Base-by-base conservation (phyloP, 2,888 invertebrate species). In the Pteria penguin region DNA sequence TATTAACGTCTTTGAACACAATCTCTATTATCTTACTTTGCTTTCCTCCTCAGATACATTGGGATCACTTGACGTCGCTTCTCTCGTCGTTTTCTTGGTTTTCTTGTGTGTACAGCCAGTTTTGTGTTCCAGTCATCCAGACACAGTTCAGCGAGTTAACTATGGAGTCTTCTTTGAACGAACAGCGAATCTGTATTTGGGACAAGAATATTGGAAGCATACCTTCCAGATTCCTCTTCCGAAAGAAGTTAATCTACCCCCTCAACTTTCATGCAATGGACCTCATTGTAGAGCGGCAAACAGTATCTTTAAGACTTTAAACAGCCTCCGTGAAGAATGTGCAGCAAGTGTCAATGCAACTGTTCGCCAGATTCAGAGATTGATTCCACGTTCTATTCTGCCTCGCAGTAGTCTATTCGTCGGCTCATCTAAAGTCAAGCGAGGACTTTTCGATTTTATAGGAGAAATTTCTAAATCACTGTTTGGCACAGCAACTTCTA, bases 401-500 rank as follows among this genome's bases (percentile, higher is more conserved):
- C 65, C 52, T 26, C 45, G 14, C 22, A 31, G 31, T 33, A 29
- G 32, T 5, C 32, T 14, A 32, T 45, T 54, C 29, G n/a, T 26
- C 11, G 45, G 31, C 3, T 33, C 29, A 18, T 55, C 55, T 3
- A 62, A 58, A 63, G 22, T 18, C 18, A 63, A 71, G 29, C 54
- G 76, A 14, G 61, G 72, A n/a, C 52, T 79, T 1, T 69, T 81
- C 4, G 75, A 77, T 2, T 79, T 81, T 36, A 72, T 77, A 2
- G 77, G 81, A 1, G 26, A 70, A 14, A 63, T 79, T 2, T 81
- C 77, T 0, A 75, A 72, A 63, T 67, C 63, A n/a, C 31, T 82
- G 4, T 79, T 82, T 72, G 78, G 78, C 0, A 79, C 79, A 14
- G 79, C 82, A 0, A 82, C 82, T 33, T 26, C 69, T 4, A 69